Conservation (phyloP, 1,140 invertebrate species). For the Prorops nasuta region DNA sequence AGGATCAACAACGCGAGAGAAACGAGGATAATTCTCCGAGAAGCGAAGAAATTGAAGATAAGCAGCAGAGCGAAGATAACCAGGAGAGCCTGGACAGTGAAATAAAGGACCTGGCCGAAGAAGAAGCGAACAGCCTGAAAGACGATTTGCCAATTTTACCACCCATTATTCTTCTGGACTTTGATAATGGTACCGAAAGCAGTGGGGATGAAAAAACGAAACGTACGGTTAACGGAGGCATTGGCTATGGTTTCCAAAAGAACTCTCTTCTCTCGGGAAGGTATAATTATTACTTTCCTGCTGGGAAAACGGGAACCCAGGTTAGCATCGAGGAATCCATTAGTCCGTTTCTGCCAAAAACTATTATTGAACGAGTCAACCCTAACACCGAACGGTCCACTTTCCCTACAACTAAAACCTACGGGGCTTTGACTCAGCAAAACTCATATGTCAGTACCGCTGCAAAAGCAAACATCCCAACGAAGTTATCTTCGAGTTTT, state of each 20-base stretch:
- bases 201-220: conserved; percentile 45
- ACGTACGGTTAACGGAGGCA: conserved; percentile 40
- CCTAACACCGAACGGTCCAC: conserved; percentile 7
- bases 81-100: neutral
- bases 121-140: conserved; percentile 11
- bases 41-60: conserved; percentile 7
- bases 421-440: neutral
- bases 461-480: neutral
- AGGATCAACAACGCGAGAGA: conserved; percentile 1
- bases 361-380: conserved; percentile 43
- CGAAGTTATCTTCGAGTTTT: neutral
- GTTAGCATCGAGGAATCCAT: conserved; percentile 53
- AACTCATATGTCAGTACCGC: neutral
- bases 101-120: conserved; percentile 3
- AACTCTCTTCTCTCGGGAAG: conserved; percentile 41
- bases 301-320: conserved; percentile 45
- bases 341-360: conserved; percentile 46
- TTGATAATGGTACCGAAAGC: conserved; percentile 36
- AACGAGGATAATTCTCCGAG: conserved; percentile 9
- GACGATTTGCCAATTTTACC: conserved; percentile 42
- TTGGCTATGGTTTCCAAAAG: conserved; percentile 46
- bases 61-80: conserved; percentile 1
- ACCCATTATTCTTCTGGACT: conserved; percentile 48
- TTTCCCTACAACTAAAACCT: neutral
- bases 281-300: conserved; percentile 51